Base-by-base conservation (phyloP, 2,888 invertebrate species). In the Saturnia pavonia region DNA sequence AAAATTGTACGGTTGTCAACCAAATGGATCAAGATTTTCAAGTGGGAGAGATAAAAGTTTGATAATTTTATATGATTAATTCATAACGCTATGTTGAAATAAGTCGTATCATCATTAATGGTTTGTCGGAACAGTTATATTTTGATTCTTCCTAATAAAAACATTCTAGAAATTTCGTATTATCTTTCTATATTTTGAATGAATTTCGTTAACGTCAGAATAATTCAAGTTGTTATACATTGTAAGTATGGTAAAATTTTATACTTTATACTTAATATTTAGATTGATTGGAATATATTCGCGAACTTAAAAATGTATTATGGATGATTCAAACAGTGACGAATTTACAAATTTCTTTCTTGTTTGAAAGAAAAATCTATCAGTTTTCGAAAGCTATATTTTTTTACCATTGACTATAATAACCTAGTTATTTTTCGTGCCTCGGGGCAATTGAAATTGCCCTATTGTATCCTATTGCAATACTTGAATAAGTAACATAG, bases 1-100 rank as follows among this genome's bases (percentile, higher is more conserved):
- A 84, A 85, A 82, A 79, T 77, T 80, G 78, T 76, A 79, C 78
- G 76, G 71, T 70, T 73, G 76, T 65, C 74, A 73, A 70, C 71
- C 70, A 70, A 75, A 74, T 74, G 74, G 71, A 75, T 75, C 74
- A 72, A 71, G 71, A 69, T 71, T 71, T 71, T 69, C 71, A 51
- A 69, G 60, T 63, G 68, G 16, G 51, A 69, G 66, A 69, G 73
- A 70, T 72, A 72, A 74, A 77, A 75, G 70, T 78, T 78, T 74
- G 45, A 72, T 73, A 72, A 72, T 73, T 72, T 70, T 60, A 54
- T 71, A 69, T 69, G 70, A 73, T 72, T 65, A 66, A 72, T 70
- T n/a, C 45, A 73, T 71, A 69, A 72, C 69, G 69, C 43, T 68
- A 51, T 67, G 34, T 69, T 67, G n/a, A 71, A 48, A 67, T 57